Evolutionary conservation across 2,113 vertebrate species (phyloP), one percentile per base, ranked within the genome.

Genomic region (Sebastes fasciatus): DNA sequence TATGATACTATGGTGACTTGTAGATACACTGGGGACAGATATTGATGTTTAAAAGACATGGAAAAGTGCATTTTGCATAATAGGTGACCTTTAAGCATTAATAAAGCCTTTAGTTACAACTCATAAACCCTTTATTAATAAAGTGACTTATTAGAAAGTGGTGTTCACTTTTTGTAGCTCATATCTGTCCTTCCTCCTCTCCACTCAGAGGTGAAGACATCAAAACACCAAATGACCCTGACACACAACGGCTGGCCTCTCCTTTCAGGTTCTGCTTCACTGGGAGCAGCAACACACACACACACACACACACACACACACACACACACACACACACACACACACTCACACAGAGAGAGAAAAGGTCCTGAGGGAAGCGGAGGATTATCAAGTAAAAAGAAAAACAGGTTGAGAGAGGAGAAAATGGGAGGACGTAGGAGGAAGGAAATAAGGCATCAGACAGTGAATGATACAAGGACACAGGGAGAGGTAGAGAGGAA

Each of bases 201-300:
- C 17, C 60, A 52, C 45, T 66, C 76, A 48, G 2, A 78, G 43
- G 77, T 77, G 74, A 89, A 86, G 69, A 82, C 80, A 83, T 88
- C 74, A 84, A 78, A 82, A 79, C 52, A 69, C 34, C 1, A 71
- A 84, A 84, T 79, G 79, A 89, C 85, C 83, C 65, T 13, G 69
- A 87, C 40, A 6, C 82, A 69, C 69, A 68, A 17, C 2, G 34
- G 10, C 12, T 5, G 2, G 54, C 57, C 58, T 87, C 74, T 77
- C 34, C 65, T 87, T 64, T 78, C 51, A 80, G 1, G 66, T 86
- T 85, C n/a, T 62, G 61, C 78, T 78, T 54, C 51, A 65, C 60
- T 61, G 72, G 19, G 51, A 57, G 65, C 64, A 82, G 61, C 17
- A 19, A 70, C 63, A 46, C 81, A 69, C 72, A 60, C 72, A 70